Evolutionary conservation across 23 tunicate species (phyloP), one percentile per base, ranked within the genome.

Genomic region (Diplosoma virens): DNA sequence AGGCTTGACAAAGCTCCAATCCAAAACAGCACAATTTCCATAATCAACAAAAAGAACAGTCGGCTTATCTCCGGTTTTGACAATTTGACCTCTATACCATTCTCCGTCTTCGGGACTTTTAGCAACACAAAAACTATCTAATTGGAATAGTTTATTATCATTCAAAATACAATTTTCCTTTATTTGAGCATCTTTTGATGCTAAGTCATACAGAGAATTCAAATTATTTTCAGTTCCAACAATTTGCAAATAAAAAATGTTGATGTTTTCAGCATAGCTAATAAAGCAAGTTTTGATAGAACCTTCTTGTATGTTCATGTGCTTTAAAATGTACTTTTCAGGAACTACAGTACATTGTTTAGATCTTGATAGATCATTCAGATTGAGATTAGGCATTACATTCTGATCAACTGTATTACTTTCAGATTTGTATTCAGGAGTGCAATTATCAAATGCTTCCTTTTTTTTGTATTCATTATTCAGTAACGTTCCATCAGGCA

Each of bases 71-170:
- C 22, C 58, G 0, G 26, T 55, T 28, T 74, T 47, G 0, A 23
- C 24, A 33, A 87, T 59, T 58, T 59, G 25, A 0, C 75, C 90
- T 23, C 97, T 82, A 66, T 90, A 90, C 86, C 89, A 90, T 50
- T 74, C 82, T 9, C 73, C 86, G 67, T 84, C 90, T 29, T 90
- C 97, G 6, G 89, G 90, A 59, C 90, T 73, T 73, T 90, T 50
- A 9, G 86, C 97, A 37, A 90, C 67, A 60, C 72, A 84, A 56
- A 20, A 66, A 0, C 35, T 58, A 2, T 77, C 85, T 58, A 73
- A 67, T 61, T 27, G 9, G 30, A 61, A 61, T 7, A 7, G 11
- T 61, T 61, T 35, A 5, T 3, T 5, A 11, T 6, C 21, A 56
- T 20, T 56, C 14, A 5, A 16, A 46, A 16, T 20, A 68, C 21